Evolutionary conservation across 2,113 vertebrate genomes (phyloP).

Genomic region (Lagopus leucura): DNA sequence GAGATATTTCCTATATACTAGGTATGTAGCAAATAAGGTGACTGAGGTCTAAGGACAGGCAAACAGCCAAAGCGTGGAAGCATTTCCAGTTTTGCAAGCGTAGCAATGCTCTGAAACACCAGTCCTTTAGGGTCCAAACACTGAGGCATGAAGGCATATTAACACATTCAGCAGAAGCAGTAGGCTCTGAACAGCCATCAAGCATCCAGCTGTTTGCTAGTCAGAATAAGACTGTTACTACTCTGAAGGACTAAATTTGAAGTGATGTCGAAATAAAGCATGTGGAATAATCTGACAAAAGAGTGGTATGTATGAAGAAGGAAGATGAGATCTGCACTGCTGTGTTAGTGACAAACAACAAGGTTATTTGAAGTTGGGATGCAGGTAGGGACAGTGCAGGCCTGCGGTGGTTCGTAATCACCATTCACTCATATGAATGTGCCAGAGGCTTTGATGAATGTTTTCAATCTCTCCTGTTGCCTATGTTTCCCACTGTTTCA

Average conservation of each 20-base stretch:
- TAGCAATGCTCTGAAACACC: neutral
- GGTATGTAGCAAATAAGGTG: neutral
- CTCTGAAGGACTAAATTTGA: neutral
- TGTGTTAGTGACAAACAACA: neutral
- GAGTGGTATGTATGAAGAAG: neutral
- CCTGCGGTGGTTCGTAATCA: neutral
- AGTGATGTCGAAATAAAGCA: neutral
- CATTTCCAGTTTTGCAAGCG: neutral
- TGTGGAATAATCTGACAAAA: neutral
- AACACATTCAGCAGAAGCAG: neutral
- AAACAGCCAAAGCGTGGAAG: neutral
- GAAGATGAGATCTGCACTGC: neutral
- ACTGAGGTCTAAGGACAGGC: neutral
- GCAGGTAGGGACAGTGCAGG: neutral
- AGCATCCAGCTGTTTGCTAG: neutral
- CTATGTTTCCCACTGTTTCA: neutral
- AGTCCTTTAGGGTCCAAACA: neutral
- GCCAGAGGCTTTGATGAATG: neutral
- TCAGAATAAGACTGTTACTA: neutral
- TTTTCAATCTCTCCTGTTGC: neutral
- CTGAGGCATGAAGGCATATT: neutral
- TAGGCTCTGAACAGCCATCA: neutral
- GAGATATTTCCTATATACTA: neutral
- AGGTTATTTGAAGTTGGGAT: neutral
- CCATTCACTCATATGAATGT: accelerated